A percentile compares a stretch with the other conserved stretches of the same genome.
phyloP scores from a whole-genome alignment of 2,888 invertebrate species.

The Ellobium chinense region DNA sequence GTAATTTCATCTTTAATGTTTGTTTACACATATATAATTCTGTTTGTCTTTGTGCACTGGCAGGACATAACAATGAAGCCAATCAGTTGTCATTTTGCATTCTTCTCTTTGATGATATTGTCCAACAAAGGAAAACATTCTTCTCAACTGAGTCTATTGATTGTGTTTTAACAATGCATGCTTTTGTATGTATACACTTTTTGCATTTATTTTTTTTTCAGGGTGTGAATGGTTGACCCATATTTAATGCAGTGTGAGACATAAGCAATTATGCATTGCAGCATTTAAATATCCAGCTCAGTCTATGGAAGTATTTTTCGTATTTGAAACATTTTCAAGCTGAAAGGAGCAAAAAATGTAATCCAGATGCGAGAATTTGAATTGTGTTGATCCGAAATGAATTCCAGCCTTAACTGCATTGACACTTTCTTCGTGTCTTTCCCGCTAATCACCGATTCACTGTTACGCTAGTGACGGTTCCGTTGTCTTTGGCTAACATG shows the following conservation, averaged over 20 bases:
- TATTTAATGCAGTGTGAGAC: background rate
- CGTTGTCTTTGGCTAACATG: too few species aligned
- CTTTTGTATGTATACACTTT: background rate
- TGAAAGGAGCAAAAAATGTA: too few species aligned
- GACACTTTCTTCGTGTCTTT: too few species aligned
- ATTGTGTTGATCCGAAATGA: too few species aligned
- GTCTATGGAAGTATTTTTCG: too few species aligned
- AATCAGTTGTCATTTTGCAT: background rate
- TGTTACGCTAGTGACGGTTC: too few species aligned
- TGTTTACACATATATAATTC: background rate
- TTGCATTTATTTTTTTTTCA: background rate
- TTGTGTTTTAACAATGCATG: constrained; percentile 17
- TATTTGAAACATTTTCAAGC: too few species aligned
- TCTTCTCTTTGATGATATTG: background rate
- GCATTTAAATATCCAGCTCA: too few species aligned
- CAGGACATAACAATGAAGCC: constrained; percentile 34
- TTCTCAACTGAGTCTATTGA: background rate
- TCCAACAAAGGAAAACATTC: background rate
- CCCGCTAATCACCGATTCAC: too few species aligned
- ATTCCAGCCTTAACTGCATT: too few species aligned
- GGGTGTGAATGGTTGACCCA: constrained; percentile 1
- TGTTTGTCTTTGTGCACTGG: background rate
- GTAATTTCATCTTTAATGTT: background rate
- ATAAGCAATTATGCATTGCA: too few species aligned
- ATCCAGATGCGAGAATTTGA: too few species aligned